These are phyloP conservation scores for Pelecanoides urinatrix DNA, from an alignment of 2,113 vertebrate genomes.

Conservation along the genomic window DNA sequence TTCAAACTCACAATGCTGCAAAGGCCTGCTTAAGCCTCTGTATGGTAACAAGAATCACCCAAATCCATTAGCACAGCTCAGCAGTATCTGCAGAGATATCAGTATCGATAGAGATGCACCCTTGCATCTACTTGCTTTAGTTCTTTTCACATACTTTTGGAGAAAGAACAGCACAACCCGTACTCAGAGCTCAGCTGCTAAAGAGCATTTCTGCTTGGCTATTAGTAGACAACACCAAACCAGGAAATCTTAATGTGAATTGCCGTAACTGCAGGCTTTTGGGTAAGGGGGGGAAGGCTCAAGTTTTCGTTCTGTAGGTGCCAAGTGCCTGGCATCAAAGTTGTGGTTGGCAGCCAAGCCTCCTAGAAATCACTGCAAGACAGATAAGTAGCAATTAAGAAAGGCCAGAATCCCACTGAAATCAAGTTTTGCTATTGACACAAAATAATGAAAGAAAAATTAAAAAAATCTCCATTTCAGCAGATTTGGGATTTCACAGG, in stretches of 20 bases:
- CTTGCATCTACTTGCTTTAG: background rate
- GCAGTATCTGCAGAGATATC: background rate
- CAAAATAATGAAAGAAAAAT: background rate
- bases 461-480: background rate
- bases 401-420: background rate
- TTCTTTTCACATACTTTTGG: background rate
- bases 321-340: background rate
- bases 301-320: background rate
- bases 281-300: background rate
- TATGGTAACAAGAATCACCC: background rate
- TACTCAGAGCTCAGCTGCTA: background rate
- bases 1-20: background rate
- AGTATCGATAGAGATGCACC: fast-evolving
- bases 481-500: background rate
- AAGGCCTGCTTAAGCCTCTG: background rate
- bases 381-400: background rate
- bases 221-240: background rate
- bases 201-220: background rate
- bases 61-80: background rate
- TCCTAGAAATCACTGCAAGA: background rate
- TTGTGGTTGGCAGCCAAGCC: background rate
- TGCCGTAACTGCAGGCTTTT: background rate
- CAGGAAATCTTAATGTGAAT: background rate
- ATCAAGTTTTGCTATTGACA: background rate
- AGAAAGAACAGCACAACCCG: background rate